Conservation (phyloP, 2,888 invertebrate genomes). For the Esperia sulphurella region DNA sequence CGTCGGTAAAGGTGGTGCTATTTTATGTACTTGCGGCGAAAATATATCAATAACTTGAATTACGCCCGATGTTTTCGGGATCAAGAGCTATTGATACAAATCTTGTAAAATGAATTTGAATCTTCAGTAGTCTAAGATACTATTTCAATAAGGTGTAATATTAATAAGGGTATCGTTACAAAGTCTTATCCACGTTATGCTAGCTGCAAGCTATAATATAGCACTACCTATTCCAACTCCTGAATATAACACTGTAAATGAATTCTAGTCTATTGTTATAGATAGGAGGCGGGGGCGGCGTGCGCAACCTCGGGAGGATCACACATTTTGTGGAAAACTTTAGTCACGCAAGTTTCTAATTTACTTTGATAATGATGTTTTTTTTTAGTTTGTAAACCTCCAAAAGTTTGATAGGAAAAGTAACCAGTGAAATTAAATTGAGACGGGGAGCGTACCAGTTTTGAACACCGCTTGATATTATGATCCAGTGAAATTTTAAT, state of each 20-base stretch:
- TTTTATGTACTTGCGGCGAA: neutral
- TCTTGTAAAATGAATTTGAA: too few relatives aligned
- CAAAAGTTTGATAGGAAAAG: conserved; percentile 78
- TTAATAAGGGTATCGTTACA: too few relatives aligned
- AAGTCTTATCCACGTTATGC: neutral
- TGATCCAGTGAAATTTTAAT: too few relatives aligned
- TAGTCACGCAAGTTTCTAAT: conserved; percentile 64
- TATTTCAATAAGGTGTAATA: too few relatives aligned
- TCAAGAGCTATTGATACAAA: too few relatives aligned
- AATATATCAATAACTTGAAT: too few relatives aligned
- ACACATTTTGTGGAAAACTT: conserved; percentile 56
- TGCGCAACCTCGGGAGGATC: conserved; percentile 58
- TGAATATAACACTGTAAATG: conserved; percentile 37
- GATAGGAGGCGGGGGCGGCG: conserved; percentile 42
- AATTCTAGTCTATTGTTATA: conserved; percentile 54
- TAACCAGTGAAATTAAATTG: conserved; percentile 53
- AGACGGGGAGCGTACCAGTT: conserved; percentile 32
- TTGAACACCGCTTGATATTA: neutral
- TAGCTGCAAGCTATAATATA: too few relatives aligned
- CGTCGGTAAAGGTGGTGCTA: too few relatives aligned
- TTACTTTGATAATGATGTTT: conserved; percentile 63
- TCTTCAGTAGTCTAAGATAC: too few relatives aligned
- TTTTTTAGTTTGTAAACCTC: conserved; percentile 69
- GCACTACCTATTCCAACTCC: too few relatives aligned
- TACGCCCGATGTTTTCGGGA: too few relatives aligned